Evolutionary conservation across 2,113 vertebrate species (phyloP), one percentile per base, ranked within the genome.

Genomic region (Pseudorhombus dupliciocellatus): DNA sequence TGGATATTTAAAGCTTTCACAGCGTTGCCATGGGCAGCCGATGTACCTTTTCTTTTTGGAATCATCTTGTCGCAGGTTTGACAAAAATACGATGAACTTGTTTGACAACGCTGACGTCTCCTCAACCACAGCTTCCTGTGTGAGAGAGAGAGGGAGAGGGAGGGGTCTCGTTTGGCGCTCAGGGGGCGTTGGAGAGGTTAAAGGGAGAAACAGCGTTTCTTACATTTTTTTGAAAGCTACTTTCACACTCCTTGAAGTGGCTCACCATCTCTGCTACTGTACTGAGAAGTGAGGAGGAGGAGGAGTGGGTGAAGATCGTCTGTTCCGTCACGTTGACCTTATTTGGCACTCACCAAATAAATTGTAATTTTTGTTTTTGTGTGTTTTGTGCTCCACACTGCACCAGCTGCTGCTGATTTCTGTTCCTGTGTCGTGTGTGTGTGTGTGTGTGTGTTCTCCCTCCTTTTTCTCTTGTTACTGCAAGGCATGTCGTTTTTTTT

Each of bases 161-260:
- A 56, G 70, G 75, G 66, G 66, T 80, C 59, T 60, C 15, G 52
- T 83, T 66, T 76, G 73, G 81, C 73, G 62, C 73, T 81, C 46
- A 59, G 83, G 75, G 86, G 86, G 84, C 37, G 87, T 79, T 18
- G 26, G 65, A 67, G 81, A 68, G 57, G 75, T 66, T 80, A 70
- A 78, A 82, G 61, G 64, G 65, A 78, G 70, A 60, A 15, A 5
- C 34, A 61, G 44, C 3, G 2, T 69, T 37, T 21, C 2, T 18
- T 50, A 44, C 58, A 54, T 54, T 50, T 40, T 46, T 25, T 62
- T 28, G 11, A 53, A 51, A 51, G 50, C 14, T 54, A 56, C 82
- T 79, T 67, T 84, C 65, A 79, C 72, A 46, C 53, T 50, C 77
- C 77, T 91, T 91, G 88, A 92, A 92, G 89, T 92, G 88, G 88